phyloP scores from a whole-genome alignment of 2,888 invertebrate species.

The Beris chalybata region DNA sequence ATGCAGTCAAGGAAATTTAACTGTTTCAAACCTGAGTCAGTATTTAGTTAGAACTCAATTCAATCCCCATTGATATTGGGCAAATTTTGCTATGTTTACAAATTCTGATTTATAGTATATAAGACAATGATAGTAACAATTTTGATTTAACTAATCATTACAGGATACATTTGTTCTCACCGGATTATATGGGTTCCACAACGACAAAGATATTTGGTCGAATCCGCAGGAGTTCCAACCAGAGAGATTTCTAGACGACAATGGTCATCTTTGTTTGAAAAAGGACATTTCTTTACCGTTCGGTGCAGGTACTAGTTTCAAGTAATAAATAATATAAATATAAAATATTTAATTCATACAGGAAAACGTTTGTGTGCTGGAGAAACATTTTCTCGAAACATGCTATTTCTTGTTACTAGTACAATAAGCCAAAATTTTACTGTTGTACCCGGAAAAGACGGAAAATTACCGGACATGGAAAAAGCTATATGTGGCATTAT shows the following conservation, averaged over 20 bases:
- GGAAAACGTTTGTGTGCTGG: slow-evolving; percentile 71
- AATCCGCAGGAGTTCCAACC: slow-evolving; percentile 69
- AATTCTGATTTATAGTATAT: too few species aligned
- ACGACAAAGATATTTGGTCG: slow-evolving; percentile 63
- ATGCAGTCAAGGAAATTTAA: too few species aligned
- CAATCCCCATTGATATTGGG: too few species aligned
- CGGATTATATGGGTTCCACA: slow-evolving; percentile 61
- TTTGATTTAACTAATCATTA: slow-evolving; percentile 36
- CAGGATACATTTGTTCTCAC: slow-evolving; percentile 61
- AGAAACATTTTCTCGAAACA: slow-evolving; percentile 69
- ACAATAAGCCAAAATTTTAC: slow-evolving; percentile 67
- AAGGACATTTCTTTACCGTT: slow-evolving; percentile 67
- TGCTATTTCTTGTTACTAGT: slow-evolving; percentile 64
- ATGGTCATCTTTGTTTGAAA: slow-evolving; percentile 60
- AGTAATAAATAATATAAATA: neutral
- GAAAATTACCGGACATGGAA: slow-evolving; percentile 54
- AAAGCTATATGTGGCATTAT: slow-evolving; percentile 60
- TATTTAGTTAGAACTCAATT: too few species aligned
- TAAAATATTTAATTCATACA: slow-evolving; percentile 42
- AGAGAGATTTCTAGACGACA: slow-evolving; percentile 63
- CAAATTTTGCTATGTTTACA: too few species aligned
- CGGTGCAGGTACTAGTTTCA: slow-evolving; percentile 63
- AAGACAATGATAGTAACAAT: too few species aligned
- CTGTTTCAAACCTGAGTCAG: too few species aligned
- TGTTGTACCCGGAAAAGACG: slow-evolving; percentile 60